Evolutionary conservation across 2,888 invertebrate species (phyloP).

Genomic region (Phyllotreta striolata): DNA sequence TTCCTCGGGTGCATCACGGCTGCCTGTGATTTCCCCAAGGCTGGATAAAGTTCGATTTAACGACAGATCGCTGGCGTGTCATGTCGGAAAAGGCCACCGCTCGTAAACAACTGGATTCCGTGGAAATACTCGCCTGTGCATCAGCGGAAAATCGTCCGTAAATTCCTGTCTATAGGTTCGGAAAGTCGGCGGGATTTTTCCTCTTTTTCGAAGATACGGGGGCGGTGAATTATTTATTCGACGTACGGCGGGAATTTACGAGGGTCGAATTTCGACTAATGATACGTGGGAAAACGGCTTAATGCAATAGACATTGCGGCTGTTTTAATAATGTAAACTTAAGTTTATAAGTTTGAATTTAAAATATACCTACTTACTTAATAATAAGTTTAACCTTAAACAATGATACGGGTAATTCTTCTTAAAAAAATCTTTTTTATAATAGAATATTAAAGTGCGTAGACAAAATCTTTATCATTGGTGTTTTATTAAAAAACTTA

Average conservation of each 20-base stretch:
- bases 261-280: conserved; percentile 29
- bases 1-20: conserved; percentile 35
- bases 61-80: conserved; percentile 59
- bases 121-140: conserved; percentile 16
- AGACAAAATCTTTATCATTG: too few relatives aligned
- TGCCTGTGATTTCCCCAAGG: conserved; percentile 60
- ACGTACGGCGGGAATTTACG: conserved; percentile 31
- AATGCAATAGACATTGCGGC: too few relatives aligned
- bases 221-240: conserved; percentile 31
- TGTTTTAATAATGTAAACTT: too few relatives aligned
- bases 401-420: too few relatives aligned
- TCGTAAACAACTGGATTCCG: conserved; percentile 11
- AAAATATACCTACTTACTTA: too few relatives aligned
- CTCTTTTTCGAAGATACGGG: conserved; percentile 1
- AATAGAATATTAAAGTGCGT: too few relatives aligned
- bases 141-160: conserved; percentile 18
- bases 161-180: conserved; percentile 3
- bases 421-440: too few relatives aligned
- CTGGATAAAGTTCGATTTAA: conserved; percentile 62
- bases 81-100: conserved; percentile 20
- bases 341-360: too few relatives aligned
- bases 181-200: conserved; percentile 3
- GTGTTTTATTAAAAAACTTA: too few relatives aligned
- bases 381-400: too few relatives aligned
- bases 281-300: conserved; percentile 22